These are phyloP conservation scores for Sorex fumeus DNA, from an alignment of 2,113 vertebrate species.

Conservation along the genomic window DNA sequence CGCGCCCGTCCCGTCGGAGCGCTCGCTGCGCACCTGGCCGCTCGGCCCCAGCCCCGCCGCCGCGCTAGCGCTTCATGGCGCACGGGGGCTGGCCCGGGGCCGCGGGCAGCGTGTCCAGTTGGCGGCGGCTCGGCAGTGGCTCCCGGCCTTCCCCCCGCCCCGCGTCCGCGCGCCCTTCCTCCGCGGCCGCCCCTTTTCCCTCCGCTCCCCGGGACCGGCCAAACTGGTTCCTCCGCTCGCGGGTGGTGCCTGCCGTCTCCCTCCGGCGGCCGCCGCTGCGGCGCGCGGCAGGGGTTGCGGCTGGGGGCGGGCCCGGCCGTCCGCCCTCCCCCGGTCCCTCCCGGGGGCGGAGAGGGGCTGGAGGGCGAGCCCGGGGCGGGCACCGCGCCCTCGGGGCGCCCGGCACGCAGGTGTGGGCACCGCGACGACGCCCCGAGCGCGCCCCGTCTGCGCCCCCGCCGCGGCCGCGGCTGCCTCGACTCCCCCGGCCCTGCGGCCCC, in stretches of 20 bases:
- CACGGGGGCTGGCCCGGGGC: constrained; percentile 68
- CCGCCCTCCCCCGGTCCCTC: constrained; percentile 65
- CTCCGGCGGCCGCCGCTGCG: constrained; percentile 6
- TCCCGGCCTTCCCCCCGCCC: constrained; percentile 71
- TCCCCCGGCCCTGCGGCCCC: not conserved
- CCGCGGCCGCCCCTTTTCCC: constrained; percentile 65
- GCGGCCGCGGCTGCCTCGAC: not conserved
- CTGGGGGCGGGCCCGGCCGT: constrained; percentile 71
- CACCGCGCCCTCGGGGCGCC: not conserved
- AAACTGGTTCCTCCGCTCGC: constrained; percentile 81
- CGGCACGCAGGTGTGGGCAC: not conserved
- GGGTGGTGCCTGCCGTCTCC: constrained; percentile 61
- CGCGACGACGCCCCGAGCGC: not conserved
- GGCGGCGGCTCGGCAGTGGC: constrained; percentile 69
- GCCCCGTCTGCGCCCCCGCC: not conserved
- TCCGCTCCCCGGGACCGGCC: constrained; percentile 74
- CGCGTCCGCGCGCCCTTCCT: constrained; percentile 68
- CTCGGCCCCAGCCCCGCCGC: constrained; percentile 48
- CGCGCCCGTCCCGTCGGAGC: constrained; percentile 48
- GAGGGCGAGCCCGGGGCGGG: not conserved
- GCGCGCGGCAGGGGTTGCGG: not conserved
- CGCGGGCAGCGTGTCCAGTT: constrained; percentile 71
- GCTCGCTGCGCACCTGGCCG: constrained; percentile 75
- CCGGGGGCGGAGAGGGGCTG: constrained; percentile 27
- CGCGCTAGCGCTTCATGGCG: constrained; percentile 78